Conservation (phyloP, 2,113 vertebrate species). For the Phalacrocorax carbo region DNA sequence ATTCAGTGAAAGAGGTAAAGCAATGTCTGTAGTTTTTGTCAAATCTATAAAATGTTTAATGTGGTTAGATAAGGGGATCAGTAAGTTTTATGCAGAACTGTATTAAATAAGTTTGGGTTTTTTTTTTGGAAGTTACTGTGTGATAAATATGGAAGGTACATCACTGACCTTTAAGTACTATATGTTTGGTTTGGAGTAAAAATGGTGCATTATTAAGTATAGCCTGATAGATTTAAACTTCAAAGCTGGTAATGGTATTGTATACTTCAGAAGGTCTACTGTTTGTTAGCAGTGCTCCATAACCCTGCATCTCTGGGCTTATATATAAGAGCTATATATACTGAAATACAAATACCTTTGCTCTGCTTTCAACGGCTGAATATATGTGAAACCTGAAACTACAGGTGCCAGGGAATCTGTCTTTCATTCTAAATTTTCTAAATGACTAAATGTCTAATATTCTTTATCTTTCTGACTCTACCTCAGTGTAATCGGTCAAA, state of each 20-base stretch:
- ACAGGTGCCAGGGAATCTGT: neutral
- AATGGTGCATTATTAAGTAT: neutral
- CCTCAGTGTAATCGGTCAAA: slow-evolving; percentile 73
- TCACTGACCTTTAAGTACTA: no score
- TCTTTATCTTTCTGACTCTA: neutral
- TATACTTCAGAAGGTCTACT: neutral
- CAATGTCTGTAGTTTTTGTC: no score
- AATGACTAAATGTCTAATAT: neutral
- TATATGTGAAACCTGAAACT: neutral
- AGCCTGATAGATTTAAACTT: neutral
- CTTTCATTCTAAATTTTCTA: neutral
- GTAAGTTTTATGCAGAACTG: no score
- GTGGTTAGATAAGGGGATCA: no score
- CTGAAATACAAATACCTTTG: neutral
- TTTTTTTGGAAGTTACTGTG: no score
- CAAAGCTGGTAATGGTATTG: neutral
- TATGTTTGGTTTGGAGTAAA: no score
- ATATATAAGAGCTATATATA: neutral
- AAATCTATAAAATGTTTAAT: no score
- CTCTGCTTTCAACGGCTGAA: neutral
- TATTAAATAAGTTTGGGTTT: no score
- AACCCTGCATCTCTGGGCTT: neutral
- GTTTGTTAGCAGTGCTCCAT: neutral
- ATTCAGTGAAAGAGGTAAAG: no score
- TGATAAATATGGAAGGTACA: no score